Base-by-base conservation (phyloP, 2,797 vertebrate species). In the Notolepis coatsorum region DNA sequence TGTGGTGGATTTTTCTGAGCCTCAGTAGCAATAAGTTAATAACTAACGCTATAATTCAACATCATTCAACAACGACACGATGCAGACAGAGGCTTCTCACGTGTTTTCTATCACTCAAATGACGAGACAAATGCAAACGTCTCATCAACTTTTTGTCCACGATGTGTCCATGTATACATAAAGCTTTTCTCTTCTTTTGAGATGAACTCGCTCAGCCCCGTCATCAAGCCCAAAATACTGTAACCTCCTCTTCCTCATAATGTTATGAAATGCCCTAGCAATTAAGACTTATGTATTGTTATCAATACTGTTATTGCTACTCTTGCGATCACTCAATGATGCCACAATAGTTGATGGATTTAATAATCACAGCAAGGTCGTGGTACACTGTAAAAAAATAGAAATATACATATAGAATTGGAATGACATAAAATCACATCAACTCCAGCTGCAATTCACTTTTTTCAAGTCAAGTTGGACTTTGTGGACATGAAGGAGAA, bases 261-360 rank as follows among this genome's bases (percentile, higher is more conserved):
- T 61, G 24, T 75, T 70, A 70, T 73, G 56, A 61, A 70, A 79
- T 18, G 46, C 62, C 82, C 58, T 62, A 35, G 48, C 69, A 60
- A 71, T 65, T 77, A 72, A 68, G 80, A 82, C 73, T 58, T 17
- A 71, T 81, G 75, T 80, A 83, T 84, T 83, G 80, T 76, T 73
- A 71, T 78, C 73, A 77, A 62, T 76, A 71, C 74, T 68, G 68
- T 84, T 71, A 61, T 72, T 84, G 77, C 79, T 77, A 73, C 48
- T 75, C 72, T 75, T 66, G 76, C 80, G 81, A 71, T 84, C 77
- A 74, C 65, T 53, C 45, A 38, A 48, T n/a, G 12, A 37, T 25
- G 41, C 28, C 42, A 37, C n/a, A 25, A 59, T 35, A 27, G 33
- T 27, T 65, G 71, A 48, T 43, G 71, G 68, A 65, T 65, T 4